A percentile compares a stretch with the other conserved stretches of the same genome.
These are phyloP conservation scores for Epinephelus awoara DNA, from an alignment of 2,797 vertebrate genomes.

Conservation along the genomic window DNA sequence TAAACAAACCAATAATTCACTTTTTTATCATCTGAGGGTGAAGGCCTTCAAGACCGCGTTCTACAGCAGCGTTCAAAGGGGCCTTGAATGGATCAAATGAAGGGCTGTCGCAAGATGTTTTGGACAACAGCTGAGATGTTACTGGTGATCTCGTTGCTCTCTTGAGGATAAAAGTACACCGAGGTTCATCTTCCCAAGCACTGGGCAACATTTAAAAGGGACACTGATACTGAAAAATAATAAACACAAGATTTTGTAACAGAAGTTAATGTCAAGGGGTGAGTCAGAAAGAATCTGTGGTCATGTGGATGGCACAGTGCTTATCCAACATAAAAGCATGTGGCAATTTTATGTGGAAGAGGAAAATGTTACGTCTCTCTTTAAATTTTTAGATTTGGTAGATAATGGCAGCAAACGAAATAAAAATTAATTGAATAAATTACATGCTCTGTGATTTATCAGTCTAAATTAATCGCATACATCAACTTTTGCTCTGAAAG, in stretches of 20 bases:
- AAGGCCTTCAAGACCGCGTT: conserved; percentile 82
- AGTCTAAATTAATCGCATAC: too few relatives aligned
- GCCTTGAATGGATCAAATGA: conserved; percentile 73
- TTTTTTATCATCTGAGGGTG: conserved; percentile 91
- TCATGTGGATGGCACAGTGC: conserved; percentile 39
- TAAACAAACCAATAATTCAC: conserved; percentile 94
- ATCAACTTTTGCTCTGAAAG: too few relatives aligned
- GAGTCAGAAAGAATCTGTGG: conserved; percentile 15
- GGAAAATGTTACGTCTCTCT: not conserved
- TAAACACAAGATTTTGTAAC: conserved; percentile 59
- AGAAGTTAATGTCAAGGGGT: conserved; percentile 44
- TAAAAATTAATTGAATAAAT: too few relatives aligned
- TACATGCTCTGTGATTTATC: too few relatives aligned
- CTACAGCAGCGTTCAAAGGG: conserved; percentile 88
- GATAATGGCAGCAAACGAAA: not conserved
- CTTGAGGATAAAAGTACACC: conserved; percentile 66
- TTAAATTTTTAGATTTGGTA: conserved; percentile 3
- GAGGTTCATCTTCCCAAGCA: conserved; percentile 68
- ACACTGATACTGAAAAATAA: conserved; percentile 53
- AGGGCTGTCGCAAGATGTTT: conserved; percentile 80
- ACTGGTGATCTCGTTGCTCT: conserved; percentile 70
- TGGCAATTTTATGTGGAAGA: conserved; percentile 19
- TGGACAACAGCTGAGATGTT: conserved; percentile 74
- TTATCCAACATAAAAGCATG: conserved; percentile 21
- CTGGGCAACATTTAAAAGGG: conserved; percentile 60